Conservation (phyloP, 37 sponge, comb jelly and placozoan species). For the Aplysina aerophoba region DNA sequence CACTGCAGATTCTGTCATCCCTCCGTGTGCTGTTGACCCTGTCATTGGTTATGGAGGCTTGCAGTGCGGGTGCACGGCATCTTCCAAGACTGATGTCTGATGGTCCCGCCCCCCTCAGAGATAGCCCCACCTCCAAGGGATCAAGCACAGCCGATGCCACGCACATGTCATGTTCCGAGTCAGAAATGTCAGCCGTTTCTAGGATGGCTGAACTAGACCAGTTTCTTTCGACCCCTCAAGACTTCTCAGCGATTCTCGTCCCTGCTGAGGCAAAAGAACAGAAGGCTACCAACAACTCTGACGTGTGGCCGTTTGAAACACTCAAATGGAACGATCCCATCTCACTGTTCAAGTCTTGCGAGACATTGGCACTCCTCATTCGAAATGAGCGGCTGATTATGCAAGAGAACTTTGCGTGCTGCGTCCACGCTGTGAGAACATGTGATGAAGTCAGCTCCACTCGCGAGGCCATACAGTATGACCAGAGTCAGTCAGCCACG, state of each 20-base stretch:
- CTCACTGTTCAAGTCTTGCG: slow-evolving; percentile 60
- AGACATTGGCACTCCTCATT: slow-evolving; percentile 39
- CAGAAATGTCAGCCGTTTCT: too few species aligned
- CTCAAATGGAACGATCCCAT: background rate
- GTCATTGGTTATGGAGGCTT: slow-evolving; percentile 68
- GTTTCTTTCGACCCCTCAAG: too few species aligned
- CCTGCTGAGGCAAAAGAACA: background rate
- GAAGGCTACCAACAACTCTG: background rate
- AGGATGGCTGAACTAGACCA: too few species aligned
- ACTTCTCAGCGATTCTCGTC: background rate
- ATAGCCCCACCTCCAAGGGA: background rate
- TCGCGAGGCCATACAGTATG: slow-evolving; percentile 37
- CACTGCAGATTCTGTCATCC: slow-evolving; percentile 40
- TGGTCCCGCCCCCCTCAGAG: background rate
- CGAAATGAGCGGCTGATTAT: slow-evolving; percentile 35
- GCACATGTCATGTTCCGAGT: too few species aligned
- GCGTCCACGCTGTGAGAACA: slow-evolving; percentile 62
- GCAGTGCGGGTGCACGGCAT: slow-evolving; percentile 38
- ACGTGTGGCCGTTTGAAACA: slow-evolving; percentile 20
- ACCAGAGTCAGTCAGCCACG: background rate
- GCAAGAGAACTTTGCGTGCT: slow-evolving; percentile 58
- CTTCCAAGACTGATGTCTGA: background rate
- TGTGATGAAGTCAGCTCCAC: slow-evolving; percentile 50
- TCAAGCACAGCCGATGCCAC: background rate
- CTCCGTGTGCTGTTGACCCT: slow-evolving; percentile 56